Conservation (phyloP, 2,113 vertebrate genomes). For the Caranx melampygus region DNA sequence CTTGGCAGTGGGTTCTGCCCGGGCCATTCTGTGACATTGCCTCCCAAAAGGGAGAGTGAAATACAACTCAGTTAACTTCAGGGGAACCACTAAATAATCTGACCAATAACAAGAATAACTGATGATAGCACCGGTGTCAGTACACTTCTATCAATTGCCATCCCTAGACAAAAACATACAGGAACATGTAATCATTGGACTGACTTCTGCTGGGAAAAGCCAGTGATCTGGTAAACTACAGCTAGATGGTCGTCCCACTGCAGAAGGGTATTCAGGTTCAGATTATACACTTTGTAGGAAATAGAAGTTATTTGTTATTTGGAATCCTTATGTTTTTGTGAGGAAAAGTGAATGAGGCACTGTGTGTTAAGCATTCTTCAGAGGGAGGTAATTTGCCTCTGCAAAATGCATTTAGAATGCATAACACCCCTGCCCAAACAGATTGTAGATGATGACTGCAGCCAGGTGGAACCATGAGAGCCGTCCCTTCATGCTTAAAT, state of each 20-base stretch:
- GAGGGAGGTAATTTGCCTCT: slow-evolving; percentile 34
- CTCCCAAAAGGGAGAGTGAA: too few relatives aligned
- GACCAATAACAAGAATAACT: neutral
- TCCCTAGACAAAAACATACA: neutral
- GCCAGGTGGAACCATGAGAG: slow-evolving; percentile 38
- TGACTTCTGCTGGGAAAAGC: neutral
- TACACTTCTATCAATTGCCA: neutral
- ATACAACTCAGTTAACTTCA: neutral
- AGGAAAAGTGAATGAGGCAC: slow-evolving; percentile 15
- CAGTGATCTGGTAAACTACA: neutral
- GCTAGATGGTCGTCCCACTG: neutral
- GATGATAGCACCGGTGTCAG: neutral
- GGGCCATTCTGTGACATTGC: too few relatives aligned
- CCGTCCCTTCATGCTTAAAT: slow-evolving; percentile 51
- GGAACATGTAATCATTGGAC: neutral
- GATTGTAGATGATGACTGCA: slow-evolving; percentile 63
- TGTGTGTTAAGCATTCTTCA: slow-evolving; percentile 28
- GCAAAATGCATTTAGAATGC: slow-evolving; percentile 48
- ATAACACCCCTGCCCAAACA: slow-evolving; percentile 39
- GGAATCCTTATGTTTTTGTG: slow-evolving; percentile 31
- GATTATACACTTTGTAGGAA: slow-evolving; percentile 15
- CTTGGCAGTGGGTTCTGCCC: too few relatives aligned
- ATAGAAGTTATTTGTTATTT: slow-evolving; percentile 28
- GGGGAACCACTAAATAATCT: too few relatives aligned
- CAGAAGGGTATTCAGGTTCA: neutral